Percentiles rank a stretch among this genome's conserved stretches.
phyloP scores from a whole-genome alignment of 2,888 invertebrate genomes.

The Chrysolina oricalcia region DNA sequence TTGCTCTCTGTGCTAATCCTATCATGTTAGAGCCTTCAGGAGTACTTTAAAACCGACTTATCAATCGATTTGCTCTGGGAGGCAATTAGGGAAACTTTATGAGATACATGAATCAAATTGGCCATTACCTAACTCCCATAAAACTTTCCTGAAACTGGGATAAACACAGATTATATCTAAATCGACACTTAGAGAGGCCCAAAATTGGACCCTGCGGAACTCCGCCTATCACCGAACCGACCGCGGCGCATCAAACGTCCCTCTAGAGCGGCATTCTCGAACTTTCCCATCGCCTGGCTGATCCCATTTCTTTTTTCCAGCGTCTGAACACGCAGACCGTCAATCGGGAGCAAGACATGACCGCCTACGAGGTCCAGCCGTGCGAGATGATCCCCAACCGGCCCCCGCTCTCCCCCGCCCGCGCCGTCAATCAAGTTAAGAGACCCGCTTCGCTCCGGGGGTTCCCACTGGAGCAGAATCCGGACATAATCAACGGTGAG shows the following conservation, averaged over 20 bases:
- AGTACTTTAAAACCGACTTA: too few species aligned
- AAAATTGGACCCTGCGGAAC: neutral
- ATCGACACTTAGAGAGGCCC: too few species aligned
- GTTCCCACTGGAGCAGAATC: slow-evolving; percentile 79
- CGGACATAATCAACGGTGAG: slow-evolving; percentile 85
- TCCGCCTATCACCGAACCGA: neutral
- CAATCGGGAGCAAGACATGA: slow-evolving; percentile 44
- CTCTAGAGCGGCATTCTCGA: neutral
- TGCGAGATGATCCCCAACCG: slow-evolving; percentile 59
- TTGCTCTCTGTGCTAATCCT: too few species aligned
- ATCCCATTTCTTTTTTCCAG: slow-evolving; percentile 30
- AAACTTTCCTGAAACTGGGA: too few species aligned
- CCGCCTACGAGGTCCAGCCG: slow-evolving; percentile 50
- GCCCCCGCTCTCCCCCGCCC: slow-evolving; percentile 54
- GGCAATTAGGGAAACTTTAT: too few species aligned
- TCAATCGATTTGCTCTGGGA: too few species aligned
- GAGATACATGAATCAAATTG: too few species aligned
- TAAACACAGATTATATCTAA: too few species aligned
- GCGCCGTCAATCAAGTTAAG: slow-evolving; percentile 72
- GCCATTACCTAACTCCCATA: too few species aligned
- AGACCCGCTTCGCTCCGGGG: slow-evolving; percentile 73
- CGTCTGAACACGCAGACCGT: slow-evolving; percentile 39
- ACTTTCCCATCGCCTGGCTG: neutral
- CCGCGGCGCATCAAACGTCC: neutral
- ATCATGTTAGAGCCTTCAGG: too few species aligned